Conservation (phyloP, 2,888 invertebrate species). For the Papilio demoleus region DNA sequence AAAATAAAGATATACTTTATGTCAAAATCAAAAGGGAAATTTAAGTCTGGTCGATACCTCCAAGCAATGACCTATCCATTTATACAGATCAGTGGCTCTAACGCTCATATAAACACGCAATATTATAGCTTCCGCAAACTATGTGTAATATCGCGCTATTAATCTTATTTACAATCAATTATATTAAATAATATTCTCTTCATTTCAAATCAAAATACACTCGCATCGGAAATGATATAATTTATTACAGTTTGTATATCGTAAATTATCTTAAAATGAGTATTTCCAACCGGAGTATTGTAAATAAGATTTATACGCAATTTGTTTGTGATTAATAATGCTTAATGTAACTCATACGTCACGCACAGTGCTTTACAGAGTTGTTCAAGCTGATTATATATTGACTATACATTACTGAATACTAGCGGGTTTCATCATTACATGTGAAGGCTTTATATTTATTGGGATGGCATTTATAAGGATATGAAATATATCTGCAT, state of each 20-base stretch:
- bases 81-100: too few species aligned
- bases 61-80: too few species aligned
- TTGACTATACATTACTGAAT: background rate
- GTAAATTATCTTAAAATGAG: too few species aligned
- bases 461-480: background rate
- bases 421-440: background rate
- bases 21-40: too few species aligned
- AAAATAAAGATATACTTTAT: too few species aligned
- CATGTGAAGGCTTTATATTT: background rate
- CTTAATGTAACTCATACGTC: conserved; percentile 35
- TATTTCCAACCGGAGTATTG: too few species aligned
- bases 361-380: conserved; percentile 33
- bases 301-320: conserved; percentile 22
- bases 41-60: too few species aligned
- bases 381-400: conserved; percentile 18
- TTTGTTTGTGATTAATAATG: conserved; percentile 39
- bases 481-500: background rate
- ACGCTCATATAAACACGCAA: conserved; percentile 28
- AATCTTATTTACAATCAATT: conserved; percentile 17
- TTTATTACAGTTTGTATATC: too few species aligned
- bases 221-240: too few species aligned
- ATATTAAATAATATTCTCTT: too few species aligned
- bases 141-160: conserved; percentile 15
- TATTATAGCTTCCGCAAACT: conserved; percentile 30
- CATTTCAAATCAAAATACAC: too few species aligned